phyloP scores from a whole-genome alignment of 2,113 vertebrate species.

The Campylomormyrus tamandua region DNA sequence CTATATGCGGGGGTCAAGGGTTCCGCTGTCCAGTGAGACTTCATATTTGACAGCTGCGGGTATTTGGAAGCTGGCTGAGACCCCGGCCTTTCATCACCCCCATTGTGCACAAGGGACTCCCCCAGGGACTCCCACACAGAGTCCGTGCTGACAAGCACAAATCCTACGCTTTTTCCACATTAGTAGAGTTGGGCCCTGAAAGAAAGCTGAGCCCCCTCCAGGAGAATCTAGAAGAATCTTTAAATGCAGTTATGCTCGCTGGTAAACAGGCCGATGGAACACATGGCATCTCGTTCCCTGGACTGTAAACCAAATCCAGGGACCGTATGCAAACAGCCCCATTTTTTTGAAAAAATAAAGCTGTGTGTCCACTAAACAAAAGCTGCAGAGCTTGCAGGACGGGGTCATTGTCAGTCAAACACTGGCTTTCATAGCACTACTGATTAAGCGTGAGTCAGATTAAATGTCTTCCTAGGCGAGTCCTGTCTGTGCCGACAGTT shows the following conservation, averaged over 20 bases:
- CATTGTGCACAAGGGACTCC: not conserved
- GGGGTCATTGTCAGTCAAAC: not conserved
- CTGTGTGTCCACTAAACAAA: not conserved
- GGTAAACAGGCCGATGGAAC: not conserved
- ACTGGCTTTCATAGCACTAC: not conserved
- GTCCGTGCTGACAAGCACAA: not conserved
- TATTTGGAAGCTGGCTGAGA: not conserved
- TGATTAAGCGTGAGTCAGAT: constrained; percentile 8
- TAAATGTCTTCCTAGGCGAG: not conserved
- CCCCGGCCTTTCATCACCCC: not conserved
- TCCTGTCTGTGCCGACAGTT: not conserved
- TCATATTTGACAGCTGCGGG: not conserved
- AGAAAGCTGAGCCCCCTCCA: not conserved
- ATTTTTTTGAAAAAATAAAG: not conserved
- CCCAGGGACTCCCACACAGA: not conserved
- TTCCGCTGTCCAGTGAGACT: not conserved
- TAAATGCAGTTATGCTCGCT: not conserved
- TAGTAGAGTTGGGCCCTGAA: not conserved
- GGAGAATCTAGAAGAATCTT: not conserved
- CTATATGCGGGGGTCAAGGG: not conserved
- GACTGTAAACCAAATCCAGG: not conserved
- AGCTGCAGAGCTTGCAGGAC: not conserved
- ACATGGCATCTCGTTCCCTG: not conserved
- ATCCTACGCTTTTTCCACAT: not conserved
- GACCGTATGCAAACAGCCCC: not conserved